Base-by-base conservation (phyloP, 2,797 vertebrate genomes). In the Chaunax sp. region DNA sequence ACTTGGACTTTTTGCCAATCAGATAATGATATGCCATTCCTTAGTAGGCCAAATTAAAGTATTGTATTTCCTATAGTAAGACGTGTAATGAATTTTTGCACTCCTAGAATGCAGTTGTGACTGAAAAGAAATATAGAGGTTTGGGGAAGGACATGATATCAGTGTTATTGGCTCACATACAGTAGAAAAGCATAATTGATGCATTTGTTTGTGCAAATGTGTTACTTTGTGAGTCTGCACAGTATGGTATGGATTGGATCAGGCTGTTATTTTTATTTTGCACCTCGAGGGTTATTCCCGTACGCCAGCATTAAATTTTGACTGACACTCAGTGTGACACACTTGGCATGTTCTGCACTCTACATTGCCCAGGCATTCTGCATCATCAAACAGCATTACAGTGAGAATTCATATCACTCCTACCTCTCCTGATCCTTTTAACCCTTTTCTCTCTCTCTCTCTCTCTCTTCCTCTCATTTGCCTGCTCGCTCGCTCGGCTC, bases 361-460 rank as follows among this genome's bases (percentile, higher is more conserved):
- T 23, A 66, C 64, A n/a, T 52, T 52, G 65, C 64, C 75, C 50
- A 10, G 74, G 54, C 72, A 44, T 82, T 84, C 80, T 81, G 80
- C 88, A 85, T 83, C 72, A 77, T 54, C 79, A 72, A 50, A 82
- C 80, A 72, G 77, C 72, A 76, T 86, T 70, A 85, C 52, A 11
- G 7, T 69, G 64, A 81, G 66, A 51, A 82, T 87, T 70, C 77
- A 46, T 82, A 76, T 65, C 16, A 62, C 64, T 64, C 49, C 52
- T 28, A 47, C 56, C 57, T 61, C 53, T 13, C 40, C n/a, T n/a
- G n/a, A n/a, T n/a, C 60, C 66, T 55, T 57, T 22, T 10, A 10
- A 75, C 68, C 75, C 38, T 64, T 51, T 5, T 14, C 40, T 69
- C 56, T 49, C 40, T 7, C 19, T 12, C 40, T 49, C 26, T 25